Evolutionary conservation across 2,797 vertebrate species (phyloP).

Genomic region (Psittacula echo): DNA sequence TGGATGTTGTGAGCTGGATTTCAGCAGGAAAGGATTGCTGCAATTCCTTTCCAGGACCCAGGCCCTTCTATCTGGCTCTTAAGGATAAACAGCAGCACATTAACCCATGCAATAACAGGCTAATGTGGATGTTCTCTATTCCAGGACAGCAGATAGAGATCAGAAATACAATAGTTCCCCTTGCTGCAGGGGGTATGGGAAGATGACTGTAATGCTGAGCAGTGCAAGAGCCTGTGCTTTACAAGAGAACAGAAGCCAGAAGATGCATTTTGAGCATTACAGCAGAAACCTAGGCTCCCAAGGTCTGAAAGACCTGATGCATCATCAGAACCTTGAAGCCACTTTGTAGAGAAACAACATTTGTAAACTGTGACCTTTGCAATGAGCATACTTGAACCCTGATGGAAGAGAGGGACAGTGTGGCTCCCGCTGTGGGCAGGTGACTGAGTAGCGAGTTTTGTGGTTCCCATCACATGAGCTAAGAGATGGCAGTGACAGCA

Average conservation of each 20-base stretch:
- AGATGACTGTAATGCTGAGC: not conserved
- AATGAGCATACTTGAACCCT: not conserved
- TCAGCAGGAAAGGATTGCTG: no score
- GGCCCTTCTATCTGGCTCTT: not conserved
- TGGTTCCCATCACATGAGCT: not conserved
- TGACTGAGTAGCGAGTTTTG: not conserved
- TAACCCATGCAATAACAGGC: rapidly evolving
- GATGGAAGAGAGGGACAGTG: not conserved
- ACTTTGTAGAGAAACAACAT: not conserved
- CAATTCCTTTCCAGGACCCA: no score
- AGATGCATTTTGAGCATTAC: not conserved
- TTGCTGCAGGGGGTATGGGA: not conserved
- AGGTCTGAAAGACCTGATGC: not conserved
- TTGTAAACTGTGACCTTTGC: not conserved
- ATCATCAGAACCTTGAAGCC: not conserved
- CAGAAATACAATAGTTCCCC: not conserved
- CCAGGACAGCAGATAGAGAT: not conserved
- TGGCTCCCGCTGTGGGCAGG: no score
- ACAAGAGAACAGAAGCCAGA: not conserved
- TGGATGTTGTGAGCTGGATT: no score
- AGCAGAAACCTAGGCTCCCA: not conserved
- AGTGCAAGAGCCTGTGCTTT: not conserved
- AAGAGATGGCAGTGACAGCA: not conserved
- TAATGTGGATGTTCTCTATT: not conserved
- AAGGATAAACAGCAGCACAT: not conserved